Conservation (phyloP, 2,888 invertebrate species). For the Caenorhabditis macrosperma region DNA sequence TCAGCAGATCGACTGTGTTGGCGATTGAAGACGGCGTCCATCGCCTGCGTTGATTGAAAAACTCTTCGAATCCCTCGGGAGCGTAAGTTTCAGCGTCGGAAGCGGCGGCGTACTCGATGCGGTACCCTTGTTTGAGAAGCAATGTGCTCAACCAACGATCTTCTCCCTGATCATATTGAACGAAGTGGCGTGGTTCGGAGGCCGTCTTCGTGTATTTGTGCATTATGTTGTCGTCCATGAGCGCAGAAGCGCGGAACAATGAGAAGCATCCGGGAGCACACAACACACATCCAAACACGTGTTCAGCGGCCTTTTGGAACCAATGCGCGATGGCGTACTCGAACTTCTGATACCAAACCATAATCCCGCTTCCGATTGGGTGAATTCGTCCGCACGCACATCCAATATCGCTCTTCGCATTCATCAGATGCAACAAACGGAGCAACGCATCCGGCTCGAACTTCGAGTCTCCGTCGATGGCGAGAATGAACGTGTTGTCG, state of each 20-base stretch:
- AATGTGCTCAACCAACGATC: conserved; percentile 83
- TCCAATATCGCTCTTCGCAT: conserved; percentile 87
- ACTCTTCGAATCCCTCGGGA: conserved; percentile 80
- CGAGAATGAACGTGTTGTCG: conserved; percentile 89
- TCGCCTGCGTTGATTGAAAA: conserved; percentile 80
- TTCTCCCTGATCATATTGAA: conserved; percentile 91
- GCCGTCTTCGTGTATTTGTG: conserved; percentile 87
- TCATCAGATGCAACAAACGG: conserved; percentile 88
- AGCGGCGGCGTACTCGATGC: conserved; percentile 82
- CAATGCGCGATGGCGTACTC: conserved; percentile 94
- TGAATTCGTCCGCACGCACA: conserved; percentile 93
- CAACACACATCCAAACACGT: conserved; percentile 91
- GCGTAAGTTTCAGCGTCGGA: conserved; percentile 81
- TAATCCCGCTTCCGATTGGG: conserved; percentile 87
- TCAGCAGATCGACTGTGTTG: conserved; percentile 79
- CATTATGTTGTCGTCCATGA: conserved; percentile 94
- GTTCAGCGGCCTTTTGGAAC: conserved; percentile 93
- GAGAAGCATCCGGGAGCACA: conserved; percentile 95
- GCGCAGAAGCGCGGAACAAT: conserved; percentile 87
- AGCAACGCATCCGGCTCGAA: conserved; percentile 83
- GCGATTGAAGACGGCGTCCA: conserved; percentile 80
- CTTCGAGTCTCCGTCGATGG: conserved; percentile 92
- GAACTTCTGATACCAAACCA: conserved; percentile 91
- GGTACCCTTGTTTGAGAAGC: conserved; percentile 82
- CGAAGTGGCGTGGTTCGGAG: conserved; percentile 88